Base-by-base conservation (phyloP, 30 jellyfish, hydroid and myxozoan genomes). In the Hydractinia echinata region DNA sequence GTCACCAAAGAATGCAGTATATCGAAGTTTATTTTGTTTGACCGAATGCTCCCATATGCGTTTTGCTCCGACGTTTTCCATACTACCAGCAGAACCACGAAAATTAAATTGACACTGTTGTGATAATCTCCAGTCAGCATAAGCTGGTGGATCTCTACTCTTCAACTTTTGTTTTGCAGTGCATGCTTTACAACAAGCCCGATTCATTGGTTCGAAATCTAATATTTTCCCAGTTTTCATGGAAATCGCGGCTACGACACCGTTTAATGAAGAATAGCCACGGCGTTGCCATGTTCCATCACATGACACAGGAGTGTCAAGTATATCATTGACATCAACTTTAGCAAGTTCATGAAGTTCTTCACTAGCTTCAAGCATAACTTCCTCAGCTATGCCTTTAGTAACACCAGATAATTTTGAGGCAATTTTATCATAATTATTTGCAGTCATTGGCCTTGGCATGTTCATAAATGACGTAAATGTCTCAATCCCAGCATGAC, bases 1-100 rank as follows among this genome's bases (percentile, higher is more conserved):
- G 72, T 82, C 89, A 4, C 89, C 89, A 82, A 18, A 67, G 67
- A 69, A 82, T 6, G 54, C 85, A 10, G 85, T 53, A 71, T 67
- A 66, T 79, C 80, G 62, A 19, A 79, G 15, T 5, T 52, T 53
- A 58, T 61, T 10, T 20, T 62, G 19, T 60, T 79, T 20, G 49
- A 76, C 55, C 49, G 76, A 77, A 56, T n/a, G 68, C 68, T 56
- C 68, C 68, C 68, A 56, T n/a, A 56, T 56, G 68, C 68, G 68
- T n/a, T 56, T 56, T 56, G 68, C 68, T 56, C 68, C 68, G n/a
- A 56, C 68, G n/a, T 56, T 56, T 56, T 56, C 68, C 68, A 56
- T 56, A 9, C 68, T 56, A 9, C 68, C 68, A 56, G 68, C 68
- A 9, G 68, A 56, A 56, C 68, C 68, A 56, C 68, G 13, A n/a